phyloP scores from a whole-genome alignment of 1,140 invertebrate species.

The Medauroidea extradentata region DNA sequence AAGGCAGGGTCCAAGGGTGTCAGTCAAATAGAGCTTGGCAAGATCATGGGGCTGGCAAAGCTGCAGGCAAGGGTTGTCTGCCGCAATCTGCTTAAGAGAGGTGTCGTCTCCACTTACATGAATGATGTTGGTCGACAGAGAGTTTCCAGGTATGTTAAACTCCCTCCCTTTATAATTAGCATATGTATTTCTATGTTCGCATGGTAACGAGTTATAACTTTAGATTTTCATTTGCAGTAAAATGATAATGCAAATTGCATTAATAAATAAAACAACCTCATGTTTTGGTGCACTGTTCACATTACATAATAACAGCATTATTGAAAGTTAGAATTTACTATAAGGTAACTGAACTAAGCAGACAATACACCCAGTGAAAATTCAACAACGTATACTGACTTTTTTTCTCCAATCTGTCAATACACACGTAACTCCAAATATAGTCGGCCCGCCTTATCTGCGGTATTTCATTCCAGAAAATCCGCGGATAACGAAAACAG shows the following conservation, averaged over 20 bases:
- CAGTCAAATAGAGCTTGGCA: conserved; percentile 44
- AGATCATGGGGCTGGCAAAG: conserved; percentile 47
- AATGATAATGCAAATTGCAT: background rate
- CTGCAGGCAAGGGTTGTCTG: conserved; percentile 48
- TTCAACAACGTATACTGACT: too few relatives aligned
- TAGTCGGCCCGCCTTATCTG: too few relatives aligned
- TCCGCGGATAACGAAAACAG: too few relatives aligned
- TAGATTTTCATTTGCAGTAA: background rate
- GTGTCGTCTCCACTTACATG: conserved; percentile 47
- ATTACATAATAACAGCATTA: too few relatives aligned
- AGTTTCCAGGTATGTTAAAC: conserved; percentile 4
- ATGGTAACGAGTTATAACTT: background rate
- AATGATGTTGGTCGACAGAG: conserved; percentile 51
- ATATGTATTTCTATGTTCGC: conserved; percentile 15
- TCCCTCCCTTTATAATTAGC: background rate
- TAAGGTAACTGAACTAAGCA: too few relatives aligned
- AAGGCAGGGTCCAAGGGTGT: conserved; percentile 44
- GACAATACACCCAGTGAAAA: too few relatives aligned
- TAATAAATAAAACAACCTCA: too few relatives aligned
- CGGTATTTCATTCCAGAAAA: too few relatives aligned
- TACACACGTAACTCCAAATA: too few relatives aligned
- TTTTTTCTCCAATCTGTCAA: too few relatives aligned
- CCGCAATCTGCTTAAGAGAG: conserved; percentile 45
- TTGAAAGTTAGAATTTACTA: too few relatives aligned
- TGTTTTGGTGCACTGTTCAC: too few relatives aligned